Evolutionary conservation across 2,113 vertebrate genomes (phyloP).

Genomic region (Psittacula cyanocephala): DNA sequence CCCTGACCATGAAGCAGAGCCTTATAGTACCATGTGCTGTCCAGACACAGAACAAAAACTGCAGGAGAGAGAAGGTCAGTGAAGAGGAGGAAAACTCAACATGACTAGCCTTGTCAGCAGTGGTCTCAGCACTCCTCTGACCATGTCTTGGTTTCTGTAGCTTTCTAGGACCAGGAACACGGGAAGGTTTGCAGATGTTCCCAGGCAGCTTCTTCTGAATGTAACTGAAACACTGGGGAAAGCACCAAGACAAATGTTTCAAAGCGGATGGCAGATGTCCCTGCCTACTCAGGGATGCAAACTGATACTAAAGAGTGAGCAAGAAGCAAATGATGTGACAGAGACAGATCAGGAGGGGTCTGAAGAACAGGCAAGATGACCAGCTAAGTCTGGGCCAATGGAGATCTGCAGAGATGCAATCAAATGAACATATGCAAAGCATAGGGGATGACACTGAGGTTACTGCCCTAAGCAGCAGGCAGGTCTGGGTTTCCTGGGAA

Average conservation of each 20-base stretch:
- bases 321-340: neutral
- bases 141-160: neutral
- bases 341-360: neutral
- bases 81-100: neutral
- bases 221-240: neutral
- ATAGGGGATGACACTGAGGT: neutral
- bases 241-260: neutral
- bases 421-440: neutral
- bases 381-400: neutral
- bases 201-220: neutral
- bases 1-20: neutral
- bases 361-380: neutral
- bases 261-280: neutral
- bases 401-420: neutral
- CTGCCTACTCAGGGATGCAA: neutral
- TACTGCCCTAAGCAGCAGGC: neutral
- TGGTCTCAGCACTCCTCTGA: neutral
- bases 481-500: neutral
- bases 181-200: neutral
- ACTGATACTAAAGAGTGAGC: neutral
- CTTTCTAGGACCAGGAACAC: neutral
- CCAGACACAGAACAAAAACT: neutral
- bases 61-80: neutral
- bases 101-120: neutral
- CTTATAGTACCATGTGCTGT: rapidly evolving